These are phyloP conservation scores for Megamerina dolium DNA, from an alignment of 2,888 invertebrate genomes.

Conservation along the genomic window DNA sequence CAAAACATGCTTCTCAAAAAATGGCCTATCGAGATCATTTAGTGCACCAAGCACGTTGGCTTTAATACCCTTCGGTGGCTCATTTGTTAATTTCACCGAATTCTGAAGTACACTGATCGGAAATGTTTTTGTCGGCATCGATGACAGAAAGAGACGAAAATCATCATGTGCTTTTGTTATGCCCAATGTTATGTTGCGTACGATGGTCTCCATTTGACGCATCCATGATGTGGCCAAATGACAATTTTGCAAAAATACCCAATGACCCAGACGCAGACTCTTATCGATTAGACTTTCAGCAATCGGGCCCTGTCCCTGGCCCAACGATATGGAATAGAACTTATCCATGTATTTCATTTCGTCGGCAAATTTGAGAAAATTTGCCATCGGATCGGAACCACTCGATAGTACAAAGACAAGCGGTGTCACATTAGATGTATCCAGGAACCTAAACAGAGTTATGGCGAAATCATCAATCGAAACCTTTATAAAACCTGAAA, in stretches of 20 bases:
- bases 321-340: constrained; percentile 78
- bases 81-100: constrained; percentile 90
- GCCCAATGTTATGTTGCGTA: constrained; percentile 65
- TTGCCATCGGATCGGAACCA: constrained; percentile 82
- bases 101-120: constrained; percentile 89
- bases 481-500: background rate
- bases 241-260: constrained; percentile 91
- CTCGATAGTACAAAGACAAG: constrained; percentile 81
- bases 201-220: constrained; percentile 72
- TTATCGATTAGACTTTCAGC: constrained; percentile 73
- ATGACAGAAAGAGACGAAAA: constrained; percentile 81
- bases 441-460: constrained; percentile 56
- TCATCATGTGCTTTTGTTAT: constrained; percentile 60
- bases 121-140: constrained; percentile 81
- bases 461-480: background rate
- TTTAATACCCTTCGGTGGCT: constrained; percentile 85
- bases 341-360: constrained; percentile 67
- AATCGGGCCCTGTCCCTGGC: constrained; percentile 82
- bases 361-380: constrained; percentile 73
- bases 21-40: constrained; percentile 67
- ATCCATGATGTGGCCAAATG: constrained; percentile 94
- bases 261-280: constrained; percentile 69
- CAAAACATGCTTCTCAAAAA: constrained; percentile 72
- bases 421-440: constrained; percentile 67
- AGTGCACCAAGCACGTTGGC: constrained; percentile 83